Evolutionary conservation across 2,888 invertebrate genomes (phyloP).

Genomic region (Caradrina kadenii): DNA sequence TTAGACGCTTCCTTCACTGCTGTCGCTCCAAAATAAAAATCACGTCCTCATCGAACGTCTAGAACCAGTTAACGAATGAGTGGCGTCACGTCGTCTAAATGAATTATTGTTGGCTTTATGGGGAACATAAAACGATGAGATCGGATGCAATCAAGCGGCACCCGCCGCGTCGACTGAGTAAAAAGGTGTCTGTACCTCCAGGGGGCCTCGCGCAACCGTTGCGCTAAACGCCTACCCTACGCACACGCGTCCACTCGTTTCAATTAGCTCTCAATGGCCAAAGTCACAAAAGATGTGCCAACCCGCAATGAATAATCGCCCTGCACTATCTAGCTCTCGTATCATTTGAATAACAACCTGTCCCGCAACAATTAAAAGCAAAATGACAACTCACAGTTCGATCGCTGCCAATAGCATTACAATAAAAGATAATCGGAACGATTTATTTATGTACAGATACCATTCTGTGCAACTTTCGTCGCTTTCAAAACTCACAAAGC

Average conservation of each 20-base stretch:
- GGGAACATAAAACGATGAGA: conserved; percentile 89
- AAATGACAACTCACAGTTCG: conserved; percentile 41
- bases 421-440: conserved; percentile 57
- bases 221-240: conserved; percentile 84
- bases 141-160: conserved; percentile 90
- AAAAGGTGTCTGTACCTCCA: conserved; percentile 87
- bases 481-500: conserved; percentile 66
- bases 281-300: conserved; percentile 79
- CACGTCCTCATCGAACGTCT: conserved; percentile 72
- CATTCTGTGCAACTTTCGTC: conserved; percentile 60
- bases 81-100: conserved; percentile 90
- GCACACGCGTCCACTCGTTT: conserved; percentile 85
- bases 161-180: conserved; percentile 87
- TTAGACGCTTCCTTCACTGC: conserved; percentile 59
- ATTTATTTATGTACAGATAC: conserved; percentile 62
- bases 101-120: conserved; percentile 91
- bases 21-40: conserved; percentile 64
- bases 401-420: conserved; percentile 36
- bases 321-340: conserved; percentile 60
- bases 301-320: conserved; percentile 70
- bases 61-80: conserved; percentile 88
- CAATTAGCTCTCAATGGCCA: conserved; percentile 87
- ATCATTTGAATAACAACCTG: conserved; percentile 58
- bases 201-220: conserved; percentile 82
- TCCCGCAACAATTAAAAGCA: conserved; percentile 49